A percentile compares a stretch with the other conserved stretches of the same genome.
Evolutionary conservation across 2,113 vertebrate species (phyloP).

Genomic region (Apodemus speciosus): DNA sequence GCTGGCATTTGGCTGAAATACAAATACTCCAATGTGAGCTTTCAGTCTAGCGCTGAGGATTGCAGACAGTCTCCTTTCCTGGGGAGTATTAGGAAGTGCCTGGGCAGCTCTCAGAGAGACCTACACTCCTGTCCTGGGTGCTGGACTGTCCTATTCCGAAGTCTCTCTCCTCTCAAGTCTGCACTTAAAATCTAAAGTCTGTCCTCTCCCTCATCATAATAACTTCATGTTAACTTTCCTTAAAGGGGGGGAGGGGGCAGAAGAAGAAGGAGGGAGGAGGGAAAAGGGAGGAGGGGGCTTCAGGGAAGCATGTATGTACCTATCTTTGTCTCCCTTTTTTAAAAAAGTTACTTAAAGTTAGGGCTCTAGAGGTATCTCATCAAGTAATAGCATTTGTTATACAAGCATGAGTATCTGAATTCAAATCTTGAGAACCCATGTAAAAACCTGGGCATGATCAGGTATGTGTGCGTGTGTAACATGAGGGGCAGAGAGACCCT

Average conservation of each 20-base stretch:
- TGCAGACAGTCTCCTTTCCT: background rate
- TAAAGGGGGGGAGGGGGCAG: background rate
- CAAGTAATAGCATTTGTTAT: background rate
- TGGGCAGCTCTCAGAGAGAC: background rate
- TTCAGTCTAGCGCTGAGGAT: conserved; percentile 31
- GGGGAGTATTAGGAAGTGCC: background rate
- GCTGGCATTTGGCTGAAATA: conserved; percentile 64
- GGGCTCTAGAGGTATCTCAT: background rate
- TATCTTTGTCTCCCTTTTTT: background rate
- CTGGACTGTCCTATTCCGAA: background rate
- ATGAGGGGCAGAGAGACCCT: background rate
- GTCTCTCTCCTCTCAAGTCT: background rate
- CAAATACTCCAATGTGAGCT: background rate
- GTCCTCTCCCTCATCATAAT: background rate
- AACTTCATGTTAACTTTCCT: background rate
- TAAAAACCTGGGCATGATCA: background rate
- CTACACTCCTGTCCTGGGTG: background rate
- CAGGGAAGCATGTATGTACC: background rate
- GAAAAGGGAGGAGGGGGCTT: too few relatives aligned
- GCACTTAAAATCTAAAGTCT: background rate
- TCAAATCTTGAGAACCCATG: background rate
- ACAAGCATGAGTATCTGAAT: background rate
- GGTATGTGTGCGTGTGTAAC: background rate
- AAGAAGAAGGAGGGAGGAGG: too few relatives aligned
- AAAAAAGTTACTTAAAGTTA: background rate